Evolutionary conservation across 2,797 vertebrate species (phyloP).

Genomic region (Chiloscyllium punctatum): DNA sequence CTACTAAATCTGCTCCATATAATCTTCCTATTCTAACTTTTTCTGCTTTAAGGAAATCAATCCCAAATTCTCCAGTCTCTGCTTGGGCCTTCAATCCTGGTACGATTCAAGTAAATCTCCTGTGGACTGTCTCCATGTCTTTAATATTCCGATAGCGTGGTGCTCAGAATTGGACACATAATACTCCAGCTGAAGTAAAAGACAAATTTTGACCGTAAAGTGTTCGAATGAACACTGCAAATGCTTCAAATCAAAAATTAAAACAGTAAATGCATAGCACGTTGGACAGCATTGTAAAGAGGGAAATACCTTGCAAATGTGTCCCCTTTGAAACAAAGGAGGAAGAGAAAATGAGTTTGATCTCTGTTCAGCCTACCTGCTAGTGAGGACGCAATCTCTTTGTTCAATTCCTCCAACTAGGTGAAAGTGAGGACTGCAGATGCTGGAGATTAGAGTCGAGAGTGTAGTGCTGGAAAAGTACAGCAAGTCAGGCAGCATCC

Average conservation of each 20-base stretch:
- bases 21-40: neutral
- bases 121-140: neutral
- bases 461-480: too few species aligned
- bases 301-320: neutral
- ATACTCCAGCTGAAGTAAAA: neutral
- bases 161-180: neutral
- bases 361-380: neutral
- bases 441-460: too few species aligned
- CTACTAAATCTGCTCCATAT: neutral
- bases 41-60: neutral
- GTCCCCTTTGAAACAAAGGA: neutral
- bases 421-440: too few species aligned
- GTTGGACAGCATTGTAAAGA: neutral
- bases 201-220: neutral
- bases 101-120: neutral
- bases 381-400: neutral
- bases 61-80: neutral
- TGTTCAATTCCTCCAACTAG: too few species aligned
- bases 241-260: neutral
- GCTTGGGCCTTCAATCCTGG: neutral
- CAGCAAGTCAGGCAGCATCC: too few species aligned
- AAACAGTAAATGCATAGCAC: neutral
- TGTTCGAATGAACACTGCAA: neutral
- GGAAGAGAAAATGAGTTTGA: neutral
- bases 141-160: neutral